These are phyloP conservation scores for Myotis planiceps DNA, from an alignment of 2,797 vertebrate species.

Conservation along the genomic window DNA sequence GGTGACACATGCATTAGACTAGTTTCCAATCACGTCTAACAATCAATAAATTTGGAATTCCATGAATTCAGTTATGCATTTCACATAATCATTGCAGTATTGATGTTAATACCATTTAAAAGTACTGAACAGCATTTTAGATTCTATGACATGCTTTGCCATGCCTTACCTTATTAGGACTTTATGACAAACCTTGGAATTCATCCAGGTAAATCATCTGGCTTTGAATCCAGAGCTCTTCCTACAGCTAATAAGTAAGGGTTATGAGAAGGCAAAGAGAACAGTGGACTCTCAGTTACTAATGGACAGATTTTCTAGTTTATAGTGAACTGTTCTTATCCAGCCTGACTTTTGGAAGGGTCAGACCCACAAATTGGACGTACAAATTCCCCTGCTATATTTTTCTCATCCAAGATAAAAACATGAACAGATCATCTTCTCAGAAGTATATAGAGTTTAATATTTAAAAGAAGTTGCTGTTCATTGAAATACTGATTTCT, in stretches of 20 bases:
- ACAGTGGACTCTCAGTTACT: neutral
- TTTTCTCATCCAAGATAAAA: neutral
- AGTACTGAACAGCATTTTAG: neutral
- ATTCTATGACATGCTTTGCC: neutral
- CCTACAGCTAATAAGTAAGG: neutral
- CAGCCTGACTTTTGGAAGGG: constrained; percentile 37
- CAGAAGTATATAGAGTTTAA: neutral
- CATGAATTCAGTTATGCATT: neutral
- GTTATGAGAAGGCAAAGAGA: neutral
- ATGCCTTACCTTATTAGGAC: neutral
- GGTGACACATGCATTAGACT: neutral
- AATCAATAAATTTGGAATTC: neutral
- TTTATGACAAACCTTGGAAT: neutral
- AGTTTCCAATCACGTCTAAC: neutral
- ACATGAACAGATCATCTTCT: neutral
- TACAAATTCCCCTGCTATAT: neutral
- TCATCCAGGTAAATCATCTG: neutral
- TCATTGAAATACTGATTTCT: neutral
- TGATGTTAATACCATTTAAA: neutral
- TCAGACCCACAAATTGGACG: neutral
- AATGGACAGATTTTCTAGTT: neutral
- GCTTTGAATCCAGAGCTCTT: neutral
- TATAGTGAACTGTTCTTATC: neutral
- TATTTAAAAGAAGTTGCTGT: neutral
- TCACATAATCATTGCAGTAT: neutral